Percentiles rank a stretch among this genome's conserved stretches.
Evolutionary conservation across 2,113 vertebrate genomes (phyloP).

Genomic region (Carassius auratus): DNA sequence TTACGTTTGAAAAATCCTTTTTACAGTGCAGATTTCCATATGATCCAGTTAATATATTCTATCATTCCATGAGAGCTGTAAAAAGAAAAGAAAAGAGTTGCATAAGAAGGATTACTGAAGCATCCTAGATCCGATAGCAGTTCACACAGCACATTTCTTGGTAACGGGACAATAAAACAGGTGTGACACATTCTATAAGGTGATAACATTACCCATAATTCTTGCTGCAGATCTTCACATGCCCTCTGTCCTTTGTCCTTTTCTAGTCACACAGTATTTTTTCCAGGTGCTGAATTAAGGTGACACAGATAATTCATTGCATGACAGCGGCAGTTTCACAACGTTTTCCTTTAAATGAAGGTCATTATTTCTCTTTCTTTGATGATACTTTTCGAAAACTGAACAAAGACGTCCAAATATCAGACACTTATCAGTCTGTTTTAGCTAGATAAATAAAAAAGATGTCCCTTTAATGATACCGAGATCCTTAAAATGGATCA

Average conservation of each 20-base stretch:
- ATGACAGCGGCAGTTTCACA: neutral
- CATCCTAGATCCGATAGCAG: slow-evolving; percentile 9
- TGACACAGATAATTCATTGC: slow-evolving; percentile 4
- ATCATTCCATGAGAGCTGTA: neutral
- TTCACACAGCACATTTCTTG: neutral
- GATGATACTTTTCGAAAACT: neutral
- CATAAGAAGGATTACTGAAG: neutral
- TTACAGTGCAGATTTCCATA: neutral
- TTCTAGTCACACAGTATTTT: neutral
- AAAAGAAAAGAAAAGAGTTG: neutral
- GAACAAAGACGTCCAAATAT: slow-evolving; percentile 4
- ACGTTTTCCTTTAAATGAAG: neutral
- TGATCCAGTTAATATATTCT: neutral
- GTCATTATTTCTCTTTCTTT: neutral
- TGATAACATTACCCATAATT: slow-evolving; percentile 29
- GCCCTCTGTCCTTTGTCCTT: slow-evolving; percentile 10
- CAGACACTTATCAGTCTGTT: slow-evolving; percentile 29
- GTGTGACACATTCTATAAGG: neutral
- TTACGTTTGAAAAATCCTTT: neutral
- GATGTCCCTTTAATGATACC: neutral
- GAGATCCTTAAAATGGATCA: slow-evolving; percentile 67
- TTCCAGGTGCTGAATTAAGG: slow-evolving; percentile 4
- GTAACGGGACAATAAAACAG: slow-evolving; percentile 1
- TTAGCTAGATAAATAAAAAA: slow-evolving; percentile 24
- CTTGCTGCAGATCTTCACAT: slow-evolving; percentile 5